phyloP scores from a whole-genome alignment of 2,888 invertebrate genomes.

The Chromoteleia sp. region DNA sequence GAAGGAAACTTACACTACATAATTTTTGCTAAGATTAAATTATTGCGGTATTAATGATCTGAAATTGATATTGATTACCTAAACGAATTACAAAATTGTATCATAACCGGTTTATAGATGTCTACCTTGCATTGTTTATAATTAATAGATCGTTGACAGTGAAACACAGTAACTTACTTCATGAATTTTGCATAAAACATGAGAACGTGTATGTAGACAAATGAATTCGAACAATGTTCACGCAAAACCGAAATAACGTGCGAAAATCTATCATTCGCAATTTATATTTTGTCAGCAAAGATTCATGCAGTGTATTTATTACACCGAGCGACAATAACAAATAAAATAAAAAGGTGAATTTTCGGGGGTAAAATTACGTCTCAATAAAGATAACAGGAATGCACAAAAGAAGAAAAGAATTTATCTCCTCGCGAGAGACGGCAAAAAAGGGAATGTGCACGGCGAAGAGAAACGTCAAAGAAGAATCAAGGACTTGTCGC shows the following conservation, averaged over 20 bases:
- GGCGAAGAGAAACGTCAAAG: slow-evolving; percentile 74
- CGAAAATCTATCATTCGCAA: slow-evolving; percentile 22
- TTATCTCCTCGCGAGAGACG: slow-evolving; percentile 69
- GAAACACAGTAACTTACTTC: slow-evolving; percentile 33
- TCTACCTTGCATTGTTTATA: slow-evolving; percentile 27
- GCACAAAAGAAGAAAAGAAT: slow-evolving; percentile 75
- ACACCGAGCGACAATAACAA: slow-evolving; percentile 12
- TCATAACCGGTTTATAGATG: slow-evolving; percentile 23
- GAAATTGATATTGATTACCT: slow-evolving; percentile 13
- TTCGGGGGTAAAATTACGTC: slow-evolving; percentile 1
- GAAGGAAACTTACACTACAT: no score
- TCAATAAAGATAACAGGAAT: slow-evolving; percentile 70
- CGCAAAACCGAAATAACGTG: slow-evolving; percentile 42
- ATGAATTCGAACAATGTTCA: slow-evolving; percentile 36
- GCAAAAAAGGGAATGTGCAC: slow-evolving; percentile 68
- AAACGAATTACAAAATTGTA: slow-evolving; percentile 14
- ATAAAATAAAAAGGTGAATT: slow-evolving; percentile 24
- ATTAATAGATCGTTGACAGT: slow-evolving; percentile 41
- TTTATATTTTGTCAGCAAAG: slow-evolving; percentile 14
- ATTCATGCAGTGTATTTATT: neutral
- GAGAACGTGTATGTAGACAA: slow-evolving; percentile 29
- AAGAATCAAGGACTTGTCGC: slow-evolving; percentile 50
- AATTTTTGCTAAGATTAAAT: no score
- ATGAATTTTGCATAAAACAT: slow-evolving; percentile 44
- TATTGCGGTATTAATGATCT: slow-evolving; percentile 11